phyloP scores from a whole-genome alignment of 2,888 invertebrate species.

The Philaethria dido region DNA sequence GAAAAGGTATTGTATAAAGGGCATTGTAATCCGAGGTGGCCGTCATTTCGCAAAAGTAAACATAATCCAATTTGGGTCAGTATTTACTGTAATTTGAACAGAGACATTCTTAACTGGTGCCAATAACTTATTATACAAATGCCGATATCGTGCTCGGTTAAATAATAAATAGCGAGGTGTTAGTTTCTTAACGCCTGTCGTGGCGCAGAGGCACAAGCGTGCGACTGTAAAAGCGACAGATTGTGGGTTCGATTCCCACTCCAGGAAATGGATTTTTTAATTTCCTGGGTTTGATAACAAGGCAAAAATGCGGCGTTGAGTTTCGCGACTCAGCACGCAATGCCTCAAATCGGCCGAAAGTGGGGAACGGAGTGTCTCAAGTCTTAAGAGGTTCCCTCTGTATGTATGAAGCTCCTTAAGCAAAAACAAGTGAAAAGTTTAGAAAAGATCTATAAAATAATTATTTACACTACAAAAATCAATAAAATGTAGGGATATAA shows the following conservation, averaged over 20 bases:
- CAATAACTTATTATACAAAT: slow-evolving; percentile 36
- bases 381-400: too few relatives aligned
- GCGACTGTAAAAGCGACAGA: too few relatives aligned
- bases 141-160: slow-evolving; percentile 4
- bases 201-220: too few relatives aligned
- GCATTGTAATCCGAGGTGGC: slow-evolving; percentile 31
- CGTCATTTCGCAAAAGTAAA: slow-evolving; percentile 38
- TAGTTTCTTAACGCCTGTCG: too few relatives aligned
- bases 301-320: too few relatives aligned
- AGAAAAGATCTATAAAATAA: slow-evolving; percentile 3
- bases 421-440: neutral
- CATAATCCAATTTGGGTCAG: slow-evolving; percentile 37
- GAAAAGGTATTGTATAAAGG: slow-evolving; percentile 27
- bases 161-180: slow-evolving; percentile 1
- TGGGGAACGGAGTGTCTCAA: too few relatives aligned
- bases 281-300: too few relatives aligned
- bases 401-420: too few relatives aligned
- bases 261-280: too few relatives aligned
- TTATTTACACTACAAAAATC: neutral
- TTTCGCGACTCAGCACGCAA: too few relatives aligned
- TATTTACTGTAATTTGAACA: slow-evolving; percentile 28
- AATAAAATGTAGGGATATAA: slow-evolving; percentile 25
- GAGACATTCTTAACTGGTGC: slow-evolving; percentile 23
- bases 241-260: too few relatives aligned
- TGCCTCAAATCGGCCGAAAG: too few relatives aligned